phyloP scores from a whole-genome alignment of 2,113 vertebrate genomes.

The Meleagris gallopavo region DNA sequence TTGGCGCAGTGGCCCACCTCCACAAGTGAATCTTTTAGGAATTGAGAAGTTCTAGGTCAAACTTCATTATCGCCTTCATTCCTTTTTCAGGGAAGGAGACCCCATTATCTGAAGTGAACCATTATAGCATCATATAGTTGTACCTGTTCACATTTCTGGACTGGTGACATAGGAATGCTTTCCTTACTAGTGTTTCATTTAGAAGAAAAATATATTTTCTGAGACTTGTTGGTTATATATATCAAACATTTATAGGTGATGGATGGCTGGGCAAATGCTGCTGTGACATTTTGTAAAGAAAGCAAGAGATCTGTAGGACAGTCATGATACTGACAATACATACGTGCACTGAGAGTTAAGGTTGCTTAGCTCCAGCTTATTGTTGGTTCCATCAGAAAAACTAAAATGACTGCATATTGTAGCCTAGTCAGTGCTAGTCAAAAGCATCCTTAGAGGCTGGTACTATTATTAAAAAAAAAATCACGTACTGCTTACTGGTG shows the following conservation, averaged over 20 bases:
- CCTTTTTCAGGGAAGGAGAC: background rate
- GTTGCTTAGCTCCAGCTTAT: background rate
- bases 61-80: fast-evolving
- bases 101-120: background rate
- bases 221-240: background rate
- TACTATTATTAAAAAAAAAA: background rate
- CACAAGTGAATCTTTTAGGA: background rate
- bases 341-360: background rate
- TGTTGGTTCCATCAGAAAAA: background rate
- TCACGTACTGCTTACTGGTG: background rate
- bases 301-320: background rate
- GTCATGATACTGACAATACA: fast-evolving
- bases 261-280: background rate
- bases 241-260: background rate
- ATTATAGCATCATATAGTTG: background rate
- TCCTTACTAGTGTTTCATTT: background rate
- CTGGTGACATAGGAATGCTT: background rate
- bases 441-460: background rate
- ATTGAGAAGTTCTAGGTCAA: background rate
- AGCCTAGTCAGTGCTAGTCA: background rate
- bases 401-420: background rate
- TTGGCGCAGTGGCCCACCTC: background rate
- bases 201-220: background rate
- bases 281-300: background rate
- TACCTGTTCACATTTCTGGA: background rate